Base-by-base conservation (phyloP, 2,113 vertebrate genomes). In the Taxidea taxus region DNA sequence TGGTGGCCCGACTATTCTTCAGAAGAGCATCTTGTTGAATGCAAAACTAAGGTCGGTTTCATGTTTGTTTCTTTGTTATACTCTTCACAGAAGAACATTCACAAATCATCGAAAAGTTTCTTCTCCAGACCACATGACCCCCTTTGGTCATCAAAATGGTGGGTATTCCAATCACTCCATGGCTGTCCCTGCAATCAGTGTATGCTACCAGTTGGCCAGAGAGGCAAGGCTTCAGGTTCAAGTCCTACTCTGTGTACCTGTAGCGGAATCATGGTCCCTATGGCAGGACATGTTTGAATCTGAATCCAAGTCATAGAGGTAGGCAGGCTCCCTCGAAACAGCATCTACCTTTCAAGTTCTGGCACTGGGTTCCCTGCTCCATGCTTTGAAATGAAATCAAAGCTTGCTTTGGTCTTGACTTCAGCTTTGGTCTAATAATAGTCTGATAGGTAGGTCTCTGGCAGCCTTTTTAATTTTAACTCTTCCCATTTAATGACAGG, bases 321-420 rank as follows among this genome's bases (percentile, higher is more conserved):
- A 4, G 12, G 15, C 13, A 90, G 44, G 27, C 21, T 70, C 25
- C 23, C 42, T 93, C 29, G 75, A 64, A 91, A 82, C 21, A 75
- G 20, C 27, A 29, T 14, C 2, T 2, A 39, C 20, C n/a, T n/a
- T 74, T 49, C n/a, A 72, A 81, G 42, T 62, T 25, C 49, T 54
- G 64, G 25, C 29, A 37, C 31, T 56, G 42, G 77, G 27, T 51
- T 12, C 42, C 12, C 62, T 56, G 49, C 7, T 95, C 29, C 58
- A 25, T 23, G 58, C 58, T 97, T 94, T 85, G 54, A 77, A 89
- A 81, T 70, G n/a, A 94, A 97, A 82, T 91, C 84, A 85, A 82
- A 96, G 77, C 58, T 94, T 84, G 20, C 23, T 88, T 21, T 83
- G 64, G 15, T 47, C 75, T 97, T 86, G 44, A 29, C 54, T 64